These are phyloP conservation scores for Myotis lucifugus DNA, from an alignment of 2,113 vertebrate species.

Conservation along the genomic window DNA sequence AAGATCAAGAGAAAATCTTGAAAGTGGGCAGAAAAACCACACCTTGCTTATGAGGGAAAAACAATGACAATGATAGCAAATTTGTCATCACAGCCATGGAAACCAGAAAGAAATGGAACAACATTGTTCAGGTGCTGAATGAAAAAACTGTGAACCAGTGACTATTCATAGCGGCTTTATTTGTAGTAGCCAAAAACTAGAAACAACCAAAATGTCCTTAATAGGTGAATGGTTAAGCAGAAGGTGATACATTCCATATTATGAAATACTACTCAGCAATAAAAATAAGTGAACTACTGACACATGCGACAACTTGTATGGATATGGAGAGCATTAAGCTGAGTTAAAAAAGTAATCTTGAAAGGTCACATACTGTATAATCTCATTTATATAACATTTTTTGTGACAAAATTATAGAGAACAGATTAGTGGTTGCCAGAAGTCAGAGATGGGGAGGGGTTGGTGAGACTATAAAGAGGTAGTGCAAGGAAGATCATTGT, in stretches of 20 bases:
- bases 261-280: background rate
- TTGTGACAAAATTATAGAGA: background rate
- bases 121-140: background rate
- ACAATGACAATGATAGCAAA: background rate
- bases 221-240: background rate
- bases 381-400: background rate
- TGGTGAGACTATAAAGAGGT: background rate
- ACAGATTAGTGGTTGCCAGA: background rate
- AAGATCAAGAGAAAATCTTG: background rate
- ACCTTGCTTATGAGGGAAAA: background rate
- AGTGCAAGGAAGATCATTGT: background rate
- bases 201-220: background rate
- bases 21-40: background rate
- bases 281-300: background rate
- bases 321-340: background rate
- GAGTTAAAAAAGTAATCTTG: background rate
- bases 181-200: background rate
- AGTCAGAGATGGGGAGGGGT: background rate
- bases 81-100: background rate
- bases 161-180: background rate
- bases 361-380: background rate
- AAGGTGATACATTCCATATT: background rate
- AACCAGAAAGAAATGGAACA: background rate
- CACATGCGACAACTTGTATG: background rate
- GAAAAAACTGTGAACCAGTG: background rate